These are phyloP conservation scores for Parotia lawesii DNA, from an alignment of 2,113 vertebrate genomes.

Conservation along the genomic window DNA sequence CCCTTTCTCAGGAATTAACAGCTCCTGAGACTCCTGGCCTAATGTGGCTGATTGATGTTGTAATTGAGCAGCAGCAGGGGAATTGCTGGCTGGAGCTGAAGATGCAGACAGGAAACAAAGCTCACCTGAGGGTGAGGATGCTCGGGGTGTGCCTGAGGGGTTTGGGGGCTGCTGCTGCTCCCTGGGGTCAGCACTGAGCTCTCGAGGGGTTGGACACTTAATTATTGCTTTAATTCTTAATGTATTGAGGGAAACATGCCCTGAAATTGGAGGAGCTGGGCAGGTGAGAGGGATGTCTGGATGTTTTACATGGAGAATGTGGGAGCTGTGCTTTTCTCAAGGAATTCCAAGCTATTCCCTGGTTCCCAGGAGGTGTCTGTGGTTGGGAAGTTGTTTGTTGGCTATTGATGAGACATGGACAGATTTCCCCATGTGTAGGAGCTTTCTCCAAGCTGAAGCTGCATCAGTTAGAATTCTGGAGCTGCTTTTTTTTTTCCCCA, in stretches of 20 bases:
- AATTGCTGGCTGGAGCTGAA: neutral
- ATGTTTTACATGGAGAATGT: neutral
- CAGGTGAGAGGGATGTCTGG: no score
- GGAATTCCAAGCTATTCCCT: neutral
- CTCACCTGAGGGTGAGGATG: neutral
- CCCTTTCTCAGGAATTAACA: neutral
- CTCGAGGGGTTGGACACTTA: no score
- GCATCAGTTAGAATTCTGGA: neutral
- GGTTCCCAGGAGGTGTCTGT: neutral
- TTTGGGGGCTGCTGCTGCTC: neutral
- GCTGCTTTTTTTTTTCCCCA: neutral
- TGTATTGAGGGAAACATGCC: neutral
- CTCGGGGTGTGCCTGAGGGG: neutral
- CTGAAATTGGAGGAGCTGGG: neutral
- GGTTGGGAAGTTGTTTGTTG: neutral
- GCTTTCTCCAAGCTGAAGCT: neutral
- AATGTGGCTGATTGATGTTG: neutral
- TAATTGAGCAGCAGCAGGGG: neutral
- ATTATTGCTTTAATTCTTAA: neutral
- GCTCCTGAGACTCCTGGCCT: neutral
- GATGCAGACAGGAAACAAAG: neutral
- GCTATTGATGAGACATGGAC: rapidly evolving
- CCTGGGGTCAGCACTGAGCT: neutral
- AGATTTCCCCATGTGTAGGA: no score
- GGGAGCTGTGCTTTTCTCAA: neutral